Evolutionary conservation across 2,888 invertebrate genomes (phyloP).

Genomic region (Pasiphila rectangulata): DNA sequence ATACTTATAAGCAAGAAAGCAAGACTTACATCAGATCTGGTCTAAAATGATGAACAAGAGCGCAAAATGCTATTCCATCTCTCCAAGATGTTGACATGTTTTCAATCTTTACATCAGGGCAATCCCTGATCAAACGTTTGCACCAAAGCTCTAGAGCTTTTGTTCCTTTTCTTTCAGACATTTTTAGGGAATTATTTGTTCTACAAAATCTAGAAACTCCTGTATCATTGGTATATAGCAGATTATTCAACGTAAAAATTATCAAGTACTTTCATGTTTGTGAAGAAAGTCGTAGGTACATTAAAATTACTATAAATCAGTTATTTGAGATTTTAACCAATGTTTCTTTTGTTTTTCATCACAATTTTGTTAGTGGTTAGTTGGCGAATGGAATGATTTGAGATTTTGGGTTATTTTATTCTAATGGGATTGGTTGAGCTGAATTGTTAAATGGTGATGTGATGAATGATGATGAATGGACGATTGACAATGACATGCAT

Average conservation of each 20-base stretch:
- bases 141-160: conserved; percentile 97
- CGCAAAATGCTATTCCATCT: conserved; percentile 97
- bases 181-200: conserved; percentile 49
- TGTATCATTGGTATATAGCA: conserved; percentile 5
- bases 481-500: too few relatives aligned
- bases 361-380: too few relatives aligned
- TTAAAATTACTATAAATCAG: too few relatives aligned
- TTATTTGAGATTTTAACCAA: too few relatives aligned
- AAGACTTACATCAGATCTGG: conserved; percentile 96
- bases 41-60: conserved; percentile 96
- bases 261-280: not conserved
- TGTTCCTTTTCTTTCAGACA: conserved; percentile 92
- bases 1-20: too few relatives aligned
- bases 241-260: not conserved
- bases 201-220: conserved; percentile 3
- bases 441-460: too few relatives aligned
- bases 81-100: conserved; percentile 98
- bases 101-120: conserved; percentile 92
- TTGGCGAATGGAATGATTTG: not conserved
- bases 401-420: too few relatives aligned
- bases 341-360: not conserved
- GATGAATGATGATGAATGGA: too few relatives aligned
- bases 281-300: not conserved
- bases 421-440: too few relatives aligned
- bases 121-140: conserved; percentile 92